Base-by-base conservation (phyloP, 2,888 invertebrate species). In the Drosophila nr. medialis region DNA sequence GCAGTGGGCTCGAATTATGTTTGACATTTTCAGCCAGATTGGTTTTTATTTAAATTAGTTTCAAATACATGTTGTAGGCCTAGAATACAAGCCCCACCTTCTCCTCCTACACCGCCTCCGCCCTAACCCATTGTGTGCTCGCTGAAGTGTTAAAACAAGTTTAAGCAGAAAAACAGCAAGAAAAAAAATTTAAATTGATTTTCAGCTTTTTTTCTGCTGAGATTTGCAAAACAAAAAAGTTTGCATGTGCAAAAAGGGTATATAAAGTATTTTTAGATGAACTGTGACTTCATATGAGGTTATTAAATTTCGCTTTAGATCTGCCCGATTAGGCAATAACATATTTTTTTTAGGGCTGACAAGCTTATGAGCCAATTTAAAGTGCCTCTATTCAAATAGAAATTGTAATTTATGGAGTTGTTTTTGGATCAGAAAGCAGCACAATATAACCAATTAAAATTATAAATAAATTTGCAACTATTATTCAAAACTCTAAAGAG, bases 11-110 rank as follows among this genome's bases (percentile, higher is more conserved):
- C 75, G 69, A 79, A 81, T 81, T 81, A 81, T 81, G 66, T 76
- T 76, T 80, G 81, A 73, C 75, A 79, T 80, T 80, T 78, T 78
- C 79, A 81, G 86, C 84, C 79, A 86, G 85, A 86, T 86, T 89
- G 85, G 86, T 83, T 86, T 89, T 86, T 86, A 86, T 86, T 86
- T 86, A 87, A 87, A 87, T 87, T 89, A 87, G 88, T 89, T 89
- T 86, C 67, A 59, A 80, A 81, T 86, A 85, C 79, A 86, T 81
- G 72, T 60, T 51, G 56, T 76, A 11, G 62, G 59, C 75, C 61
- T 49, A 62, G 67, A 54, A 50, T 55, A 62, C 29, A 45, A 67
- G 34, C 40, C 21, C 4, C 21, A 30, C 29, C 8, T 27, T 15
- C 34, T 15, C 48, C 18, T 11, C 3, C 29, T 24, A 4, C 4